A percentile compares a stretch with the other conserved stretches of the same genome.
Evolutionary conservation across 1,140 invertebrate genomes (phyloP).

Genomic region (Euura lappo): DNA sequence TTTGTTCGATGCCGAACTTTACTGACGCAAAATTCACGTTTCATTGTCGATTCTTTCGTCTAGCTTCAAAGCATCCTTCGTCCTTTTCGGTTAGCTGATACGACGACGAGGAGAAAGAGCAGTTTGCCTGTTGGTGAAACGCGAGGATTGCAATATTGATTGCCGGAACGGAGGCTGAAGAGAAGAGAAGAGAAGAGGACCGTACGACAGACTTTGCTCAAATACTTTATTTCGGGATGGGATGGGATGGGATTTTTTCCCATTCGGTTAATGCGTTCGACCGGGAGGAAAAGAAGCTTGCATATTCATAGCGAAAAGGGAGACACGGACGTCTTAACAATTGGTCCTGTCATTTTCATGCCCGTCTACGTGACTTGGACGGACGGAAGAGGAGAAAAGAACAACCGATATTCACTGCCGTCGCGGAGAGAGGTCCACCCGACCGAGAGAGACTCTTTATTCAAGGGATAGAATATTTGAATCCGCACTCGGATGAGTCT

Average conservation of each 20-base stretch:
- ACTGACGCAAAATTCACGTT: constrained; percentile 18
- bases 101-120: too few species aligned
- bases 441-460: background rate
- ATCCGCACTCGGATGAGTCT: background rate
- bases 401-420: background rate
- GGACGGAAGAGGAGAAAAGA: background rate
- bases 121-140: too few species aligned
- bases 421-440: background rate
- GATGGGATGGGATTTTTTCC: too few species aligned
- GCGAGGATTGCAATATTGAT: too few species aligned
- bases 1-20: constrained; percentile 45
- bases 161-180: too few species aligned
- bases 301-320: background rate
- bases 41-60: constrained; percentile 37
- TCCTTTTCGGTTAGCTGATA: too few species aligned
- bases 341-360: background rate
- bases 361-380: background rate
- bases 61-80: too few species aligned
- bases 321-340: background rate
- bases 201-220: too few species aligned
- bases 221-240: too few species aligned
- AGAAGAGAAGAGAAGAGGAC: too few species aligned
- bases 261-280: too few species aligned
- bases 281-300: background rate
- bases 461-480: background rate